Conservation (phyloP, 2,888 invertebrate species). For the Cancer borealis region DNA sequence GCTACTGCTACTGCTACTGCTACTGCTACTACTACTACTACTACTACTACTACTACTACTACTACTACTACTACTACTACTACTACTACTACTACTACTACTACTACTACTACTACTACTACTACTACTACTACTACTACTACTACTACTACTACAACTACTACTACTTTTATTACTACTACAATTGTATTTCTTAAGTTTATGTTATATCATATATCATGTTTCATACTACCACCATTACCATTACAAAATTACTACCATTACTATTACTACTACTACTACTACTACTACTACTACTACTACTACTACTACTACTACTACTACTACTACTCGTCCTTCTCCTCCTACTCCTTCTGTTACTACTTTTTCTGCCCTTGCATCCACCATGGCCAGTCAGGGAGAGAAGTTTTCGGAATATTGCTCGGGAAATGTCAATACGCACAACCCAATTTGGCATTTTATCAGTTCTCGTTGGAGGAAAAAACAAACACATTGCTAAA, state of each 20-base stretch:
- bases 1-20: background rate
- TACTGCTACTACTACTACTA: conserved; percentile 37
- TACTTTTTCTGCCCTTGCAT: background rate
- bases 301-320: conserved; percentile 53
- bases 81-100: conserved; percentile 40
- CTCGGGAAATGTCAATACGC: too few relatives aligned
- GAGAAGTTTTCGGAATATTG: background rate
- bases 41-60: conserved; percentile 35
- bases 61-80: background rate
- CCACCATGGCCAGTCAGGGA: background rate
- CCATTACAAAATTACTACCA: background rate
- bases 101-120: conserved; percentile 15
- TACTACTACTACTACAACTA: background rate
- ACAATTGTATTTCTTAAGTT: background rate
- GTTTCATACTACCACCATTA: background rate
- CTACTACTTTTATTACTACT: background rate
- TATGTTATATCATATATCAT: background rate
- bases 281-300: conserved; percentile 49
- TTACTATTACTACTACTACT: conserved; percentile 27
- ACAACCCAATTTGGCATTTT: too few relatives aligned
- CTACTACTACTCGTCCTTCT: conserved; percentile 30
- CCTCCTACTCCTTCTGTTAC: conserved; percentile 18
- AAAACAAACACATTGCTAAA: too few relatives aligned
- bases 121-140: background rate
- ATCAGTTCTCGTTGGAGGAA: too few relatives aligned